Conservation (phyloP, 2,888 invertebrate species). For the Amblyjoppa fuscipennis region DNA sequence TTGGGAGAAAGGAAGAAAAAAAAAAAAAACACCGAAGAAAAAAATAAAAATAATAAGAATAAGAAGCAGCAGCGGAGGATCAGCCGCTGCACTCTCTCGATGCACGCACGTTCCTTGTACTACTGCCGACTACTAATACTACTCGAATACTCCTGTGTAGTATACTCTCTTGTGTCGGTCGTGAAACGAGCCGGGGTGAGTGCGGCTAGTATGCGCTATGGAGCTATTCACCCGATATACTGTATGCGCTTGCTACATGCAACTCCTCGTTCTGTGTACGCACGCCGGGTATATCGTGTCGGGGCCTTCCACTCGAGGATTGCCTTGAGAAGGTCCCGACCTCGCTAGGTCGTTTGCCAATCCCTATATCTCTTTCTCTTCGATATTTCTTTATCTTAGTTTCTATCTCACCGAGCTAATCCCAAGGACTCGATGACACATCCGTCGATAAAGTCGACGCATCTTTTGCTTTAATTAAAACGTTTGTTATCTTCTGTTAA, state of each 20-base stretch:
- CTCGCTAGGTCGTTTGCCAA: conserved; percentile 70
- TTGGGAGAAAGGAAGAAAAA: conserved; percentile 50
- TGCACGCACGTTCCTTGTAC: conserved; percentile 64
- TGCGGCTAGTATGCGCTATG: conserved; percentile 45
- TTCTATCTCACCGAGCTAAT: conserved; percentile 55
- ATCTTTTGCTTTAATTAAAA: conserved; percentile 37
- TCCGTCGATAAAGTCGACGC: conserved; percentile 31
- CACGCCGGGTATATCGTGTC: conserved; percentile 54
- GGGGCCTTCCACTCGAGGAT: conserved; percentile 69
- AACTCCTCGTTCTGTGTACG: conserved; percentile 52
- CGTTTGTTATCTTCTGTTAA: background rate
- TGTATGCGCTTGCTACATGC: conserved; percentile 43
- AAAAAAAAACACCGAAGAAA: background rate
- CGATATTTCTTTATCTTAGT: conserved; percentile 32
- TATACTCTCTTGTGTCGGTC: conserved; percentile 35
- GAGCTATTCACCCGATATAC: conserved; percentile 50
- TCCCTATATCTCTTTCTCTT: conserved; percentile 41
- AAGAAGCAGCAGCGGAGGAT: conserved; percentile 62
- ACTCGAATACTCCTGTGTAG: conserved; percentile 25
- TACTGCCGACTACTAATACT: conserved; percentile 58
- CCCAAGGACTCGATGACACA: conserved; percentile 64
- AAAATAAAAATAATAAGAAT: conserved; percentile 21
- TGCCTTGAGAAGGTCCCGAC: conserved; percentile 73
- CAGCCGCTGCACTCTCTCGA: conserved; percentile 60
- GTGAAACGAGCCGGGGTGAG: conserved; percentile 14